A percentile compares a stretch with the other conserved stretches of the same genome.
Conservation (phyloP, 2,113 vertebrate genomes). For the Etheostoma spectabile region DNA sequence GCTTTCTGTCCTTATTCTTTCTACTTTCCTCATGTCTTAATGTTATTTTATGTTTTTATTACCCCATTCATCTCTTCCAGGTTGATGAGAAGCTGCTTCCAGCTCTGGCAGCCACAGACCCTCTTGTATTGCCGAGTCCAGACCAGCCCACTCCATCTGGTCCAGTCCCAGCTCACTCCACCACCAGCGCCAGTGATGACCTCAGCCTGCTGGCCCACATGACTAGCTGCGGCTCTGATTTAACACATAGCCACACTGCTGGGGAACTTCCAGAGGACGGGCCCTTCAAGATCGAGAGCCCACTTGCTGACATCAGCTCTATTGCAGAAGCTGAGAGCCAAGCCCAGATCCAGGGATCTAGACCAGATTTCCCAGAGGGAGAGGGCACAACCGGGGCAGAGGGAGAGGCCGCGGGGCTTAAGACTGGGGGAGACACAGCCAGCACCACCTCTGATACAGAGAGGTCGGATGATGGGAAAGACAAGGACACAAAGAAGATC, state of each 20-base stretch:
- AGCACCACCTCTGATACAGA: constrained; percentile 92
- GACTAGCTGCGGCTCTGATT: constrained; percentile 89
- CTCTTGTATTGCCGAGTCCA: constrained; percentile 89
- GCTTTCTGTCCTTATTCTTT: constrained; percentile 2
- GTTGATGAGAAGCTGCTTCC: constrained; percentile 95
- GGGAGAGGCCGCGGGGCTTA: constrained; percentile 86
- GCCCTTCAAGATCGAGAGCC: constrained; percentile 83
- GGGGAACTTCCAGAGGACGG: constrained; percentile 84
- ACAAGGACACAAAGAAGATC: constrained; percentile 97
- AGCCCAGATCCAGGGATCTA: constrained; percentile 83
- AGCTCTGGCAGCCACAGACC: constrained; percentile 90
- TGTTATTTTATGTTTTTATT: not conserved
- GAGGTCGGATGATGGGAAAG: constrained; percentile 97
- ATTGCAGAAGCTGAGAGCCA: constrained; percentile 90
- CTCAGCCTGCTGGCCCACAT: constrained; percentile 96
- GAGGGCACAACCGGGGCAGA: constrained; percentile 87
- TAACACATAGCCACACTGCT: constrained; percentile 88
- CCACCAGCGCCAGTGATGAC: constrained; percentile 90
- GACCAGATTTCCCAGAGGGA: constrained; percentile 86
- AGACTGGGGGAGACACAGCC: constrained; percentile 90
- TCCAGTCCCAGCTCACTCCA: constrained; percentile 84
- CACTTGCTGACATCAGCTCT: constrained; percentile 90
- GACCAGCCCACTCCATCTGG: constrained; percentile 78
- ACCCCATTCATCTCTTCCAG: constrained; percentile 51
- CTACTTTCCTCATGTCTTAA: constrained; percentile 7